Percentiles rank a stretch among this genome's conserved stretches.
These are phyloP conservation scores for Lipophrys pholis DNA, from an alignment of 2,113 vertebrate genomes.

Conservation along the genomic window DNA sequence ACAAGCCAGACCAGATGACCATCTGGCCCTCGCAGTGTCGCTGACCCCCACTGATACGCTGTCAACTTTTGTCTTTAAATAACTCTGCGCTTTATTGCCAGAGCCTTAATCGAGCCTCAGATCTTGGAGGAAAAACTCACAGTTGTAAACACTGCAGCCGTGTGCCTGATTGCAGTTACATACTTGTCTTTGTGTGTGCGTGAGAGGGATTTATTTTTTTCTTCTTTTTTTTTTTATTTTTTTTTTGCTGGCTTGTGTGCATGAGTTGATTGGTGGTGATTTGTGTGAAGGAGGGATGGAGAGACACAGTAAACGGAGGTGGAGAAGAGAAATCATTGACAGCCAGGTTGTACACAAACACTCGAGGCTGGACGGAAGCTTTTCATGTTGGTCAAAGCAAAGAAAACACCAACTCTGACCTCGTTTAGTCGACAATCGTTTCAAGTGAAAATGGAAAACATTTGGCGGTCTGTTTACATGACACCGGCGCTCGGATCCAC, in stretches of 20 bases:
- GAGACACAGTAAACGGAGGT: constrained; percentile 21
- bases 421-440: too few species aligned
- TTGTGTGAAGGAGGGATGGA: constrained; percentile 11
- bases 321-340: background rate
- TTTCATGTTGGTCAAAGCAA: background rate
- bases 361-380: background rate
- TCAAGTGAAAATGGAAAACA: too few species aligned
- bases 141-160: constrained; percentile 37
- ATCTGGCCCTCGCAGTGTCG: constrained; percentile 43
- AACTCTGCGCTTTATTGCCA: constrained; percentile 19
- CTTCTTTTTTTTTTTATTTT: too few species aligned
- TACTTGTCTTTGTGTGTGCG: constrained; percentile 6
- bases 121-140: constrained; percentile 40
- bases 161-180: constrained; percentile 43
- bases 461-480: too few species aligned
- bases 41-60: constrained; percentile 39
- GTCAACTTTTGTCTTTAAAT: constrained; percentile 42
- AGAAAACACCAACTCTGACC: too few species aligned
- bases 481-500: too few species aligned
- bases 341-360: constrained; percentile 2
- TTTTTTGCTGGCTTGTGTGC: constrained; percentile 12
- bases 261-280: constrained; percentile 28
- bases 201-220: constrained; percentile 6
- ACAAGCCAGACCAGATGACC: constrained; percentile 42
- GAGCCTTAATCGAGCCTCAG: constrained; percentile 21